Evolutionary conservation across 2,888 invertebrate species (phyloP).

Genomic region (Mythimna impura): DNA sequence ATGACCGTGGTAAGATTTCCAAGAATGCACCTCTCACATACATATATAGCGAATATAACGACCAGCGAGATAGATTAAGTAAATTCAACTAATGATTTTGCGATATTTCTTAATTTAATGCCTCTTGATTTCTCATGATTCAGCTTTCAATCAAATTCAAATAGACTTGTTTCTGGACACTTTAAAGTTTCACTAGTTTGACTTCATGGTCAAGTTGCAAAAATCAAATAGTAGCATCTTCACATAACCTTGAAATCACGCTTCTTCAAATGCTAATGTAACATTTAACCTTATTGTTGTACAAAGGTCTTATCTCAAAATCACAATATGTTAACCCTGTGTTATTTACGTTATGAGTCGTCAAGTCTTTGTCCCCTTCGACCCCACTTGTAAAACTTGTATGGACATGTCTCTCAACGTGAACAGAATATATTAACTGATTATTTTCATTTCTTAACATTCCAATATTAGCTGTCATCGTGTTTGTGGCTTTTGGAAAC

Average conservation of each 20-base stretch:
- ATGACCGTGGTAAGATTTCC: background rate
- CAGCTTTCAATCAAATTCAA: background rate
- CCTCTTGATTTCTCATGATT: background rate
- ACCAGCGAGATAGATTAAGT: background rate
- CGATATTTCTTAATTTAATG: background rate
- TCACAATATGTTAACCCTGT: slow-evolving; percentile 55
- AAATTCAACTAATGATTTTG: background rate
- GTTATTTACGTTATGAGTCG: slow-evolving; percentile 43
- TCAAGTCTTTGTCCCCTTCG: slow-evolving; percentile 65
- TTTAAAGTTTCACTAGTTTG: background rate
- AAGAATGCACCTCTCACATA: background rate
- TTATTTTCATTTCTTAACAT: slow-evolving; percentile 64
- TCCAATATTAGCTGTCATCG: slow-evolving; percentile 57
- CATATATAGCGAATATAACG: no score
- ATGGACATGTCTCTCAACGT: slow-evolving; percentile 65
- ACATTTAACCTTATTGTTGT: slow-evolving; percentile 34
- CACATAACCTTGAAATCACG: slow-evolving; percentile 23
- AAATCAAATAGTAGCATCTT: background rate
- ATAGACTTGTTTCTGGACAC: background rate
- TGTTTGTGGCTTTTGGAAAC: slow-evolving; percentile 43
- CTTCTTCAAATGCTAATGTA: background rate
- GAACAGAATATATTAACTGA: slow-evolving; percentile 72
- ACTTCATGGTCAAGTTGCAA: background rate
- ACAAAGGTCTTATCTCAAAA: slow-evolving; percentile 35
- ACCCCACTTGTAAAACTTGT: slow-evolving; percentile 66